A percentile compares a stretch with the other conserved stretches of the same genome.
Evolutionary conservation across 2,113 vertebrate genomes (phyloP).

Genomic region (Brachionichthys hirsutus): DNA sequence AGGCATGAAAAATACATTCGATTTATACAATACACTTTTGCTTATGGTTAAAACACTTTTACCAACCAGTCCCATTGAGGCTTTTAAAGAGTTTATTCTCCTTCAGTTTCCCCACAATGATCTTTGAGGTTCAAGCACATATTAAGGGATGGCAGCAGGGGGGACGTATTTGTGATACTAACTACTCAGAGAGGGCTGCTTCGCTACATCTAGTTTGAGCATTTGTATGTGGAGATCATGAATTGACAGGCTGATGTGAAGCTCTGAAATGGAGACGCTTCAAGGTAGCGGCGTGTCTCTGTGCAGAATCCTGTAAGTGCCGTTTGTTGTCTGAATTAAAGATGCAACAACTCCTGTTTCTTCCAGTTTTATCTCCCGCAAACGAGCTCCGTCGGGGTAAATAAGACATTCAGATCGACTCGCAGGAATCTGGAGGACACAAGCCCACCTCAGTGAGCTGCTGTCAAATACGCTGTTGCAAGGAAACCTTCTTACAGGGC

Average conservation of each 20-base stretch:
- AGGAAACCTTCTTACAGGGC: constrained; percentile 18
- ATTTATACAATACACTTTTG: constrained; percentile 51
- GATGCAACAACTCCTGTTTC: constrained; percentile 58
- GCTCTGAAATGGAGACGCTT: constrained; percentile 54
- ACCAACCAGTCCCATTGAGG: constrained; percentile 46
- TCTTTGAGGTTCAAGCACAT: constrained; percentile 32
- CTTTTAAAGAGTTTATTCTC: constrained; percentile 40
- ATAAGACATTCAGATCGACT: constrained; percentile 66
- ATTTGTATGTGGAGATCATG: constrained; percentile 30
- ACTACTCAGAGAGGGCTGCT: constrained; percentile 14
- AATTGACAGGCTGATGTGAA: constrained; percentile 38
- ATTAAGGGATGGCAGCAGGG: constrained; percentile 19
- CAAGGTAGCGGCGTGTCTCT: constrained; percentile 42
- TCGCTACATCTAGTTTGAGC: constrained; percentile 30
- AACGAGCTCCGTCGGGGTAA: constrained; percentile 62
- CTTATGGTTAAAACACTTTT: constrained; percentile 47
- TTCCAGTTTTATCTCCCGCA: constrained; percentile 48
- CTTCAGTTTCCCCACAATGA: constrained; percentile 32
- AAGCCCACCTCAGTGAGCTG: constrained; percentile 33
- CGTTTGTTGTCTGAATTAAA: constrained; percentile 75
- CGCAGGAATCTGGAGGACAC: constrained; percentile 40
- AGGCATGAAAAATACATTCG: constrained; percentile 70
- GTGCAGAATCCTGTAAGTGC: constrained; percentile 67
- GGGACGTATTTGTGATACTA: constrained; percentile 23
- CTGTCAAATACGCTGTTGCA: constrained; percentile 46